phyloP scores from a whole-genome alignment of 2,113 vertebrate species.

The Corapipo altera region DNA sequence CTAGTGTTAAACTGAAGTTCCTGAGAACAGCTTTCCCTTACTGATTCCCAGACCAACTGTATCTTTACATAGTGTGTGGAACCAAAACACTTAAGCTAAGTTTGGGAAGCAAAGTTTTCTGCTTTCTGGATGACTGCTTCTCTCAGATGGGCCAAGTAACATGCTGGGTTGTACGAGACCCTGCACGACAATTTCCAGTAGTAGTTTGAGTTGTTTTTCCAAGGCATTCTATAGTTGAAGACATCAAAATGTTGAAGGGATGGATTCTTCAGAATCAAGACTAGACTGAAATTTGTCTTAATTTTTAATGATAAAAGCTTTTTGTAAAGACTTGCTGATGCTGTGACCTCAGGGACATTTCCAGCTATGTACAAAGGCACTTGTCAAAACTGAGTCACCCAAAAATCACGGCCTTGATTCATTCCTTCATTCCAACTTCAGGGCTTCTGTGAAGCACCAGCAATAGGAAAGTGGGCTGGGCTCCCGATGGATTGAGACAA shows the following conservation, averaged over 20 bases:
- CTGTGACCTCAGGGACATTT: neutral
- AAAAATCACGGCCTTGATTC: neutral
- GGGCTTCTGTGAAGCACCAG: neutral
- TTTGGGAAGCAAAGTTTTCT: neutral
- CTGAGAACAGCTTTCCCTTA: neutral
- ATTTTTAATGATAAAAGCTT: constrained; percentile 30
- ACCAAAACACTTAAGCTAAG: neutral
- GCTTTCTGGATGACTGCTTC: neutral
- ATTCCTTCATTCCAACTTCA: neutral
- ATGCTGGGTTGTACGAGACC: neutral
- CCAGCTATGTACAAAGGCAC: neutral
- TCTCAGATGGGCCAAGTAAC: neutral
- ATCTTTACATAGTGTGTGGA: neutral
- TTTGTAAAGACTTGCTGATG: neutral
- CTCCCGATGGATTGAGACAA: neutral
- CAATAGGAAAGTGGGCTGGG: neutral
- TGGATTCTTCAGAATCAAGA: neutral
- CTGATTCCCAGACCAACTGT: neutral
- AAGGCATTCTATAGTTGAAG: neutral
- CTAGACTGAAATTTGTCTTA: neutral
- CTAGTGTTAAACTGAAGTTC: neutral
- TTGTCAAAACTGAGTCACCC: neutral
- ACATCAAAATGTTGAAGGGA: neutral
- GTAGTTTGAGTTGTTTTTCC: neutral
- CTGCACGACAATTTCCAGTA: neutral